Evolutionary conservation across 2,888 invertebrate genomes (phyloP), one percentile per base, ranked within the genome.

Genomic region (Eledone cirrhosa): DNA sequence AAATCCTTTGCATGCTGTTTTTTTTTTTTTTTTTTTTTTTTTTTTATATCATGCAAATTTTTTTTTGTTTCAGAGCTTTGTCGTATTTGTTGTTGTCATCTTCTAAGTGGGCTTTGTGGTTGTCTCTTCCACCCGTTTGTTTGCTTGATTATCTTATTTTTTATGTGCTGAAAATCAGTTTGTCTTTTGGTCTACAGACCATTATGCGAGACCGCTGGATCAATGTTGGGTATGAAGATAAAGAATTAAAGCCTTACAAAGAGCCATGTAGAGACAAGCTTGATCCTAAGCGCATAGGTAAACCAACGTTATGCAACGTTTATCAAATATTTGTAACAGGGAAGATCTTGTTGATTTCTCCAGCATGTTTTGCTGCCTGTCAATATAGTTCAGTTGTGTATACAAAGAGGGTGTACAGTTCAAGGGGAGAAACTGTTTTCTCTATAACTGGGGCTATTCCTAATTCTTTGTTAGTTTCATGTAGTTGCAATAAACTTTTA

Each of bases 191-290:
- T 86, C 72, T 72, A 72, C 86, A 88, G 88, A 87, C 79, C 80
- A 94, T 94, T 88, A 95, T 95, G 94, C 94, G 96, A 91, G 99
- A 99, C 93, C 97, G 97, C 91, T 99, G 98, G 98, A 98, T 99
- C 97, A 99, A 99, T 93, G 96, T 97, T 92, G 98, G 98, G 89
- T 98, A 97, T 92, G 99, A 99, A 92, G 98, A 98, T 86, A 92
- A 98, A 89, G 99, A 99, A 92, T 93, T 99, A 86, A 95, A 97
- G 92, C 99, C 99, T 78, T 99, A 95, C 92, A 93, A 95, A 86
- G 99, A 99, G 93, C 89, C 90, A 77, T 82, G 86, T 53, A 85
- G 85, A 85, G 88, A 87, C 80, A 82, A 85, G 77, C 86, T 88
- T 84, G 88, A 89, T 82, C 80, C 82, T 80, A 83, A 84, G 78